Evolutionary conservation across 2,888 invertebrate species (phyloP).

Genomic region (Lithophane leautieri): DNA sequence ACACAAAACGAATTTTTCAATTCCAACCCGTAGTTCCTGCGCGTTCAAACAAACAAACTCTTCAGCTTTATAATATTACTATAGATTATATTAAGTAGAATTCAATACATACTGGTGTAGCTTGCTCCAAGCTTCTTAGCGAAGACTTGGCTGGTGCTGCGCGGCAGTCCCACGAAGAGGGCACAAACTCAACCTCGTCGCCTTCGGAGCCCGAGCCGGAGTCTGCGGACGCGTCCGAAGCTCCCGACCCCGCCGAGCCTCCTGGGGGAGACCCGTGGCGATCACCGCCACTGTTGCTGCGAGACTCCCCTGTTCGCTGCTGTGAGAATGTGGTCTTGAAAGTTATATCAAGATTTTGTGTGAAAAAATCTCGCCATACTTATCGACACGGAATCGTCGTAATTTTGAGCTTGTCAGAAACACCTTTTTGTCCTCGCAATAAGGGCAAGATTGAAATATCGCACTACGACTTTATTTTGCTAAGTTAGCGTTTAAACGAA

Average conservation of each 20-base stretch:
- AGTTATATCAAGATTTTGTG: not conserved
- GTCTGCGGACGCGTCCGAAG: conserved; percentile 74
- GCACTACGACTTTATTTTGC: not conserved
- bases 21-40: no score
- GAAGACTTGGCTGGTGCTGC: conserved; percentile 94
- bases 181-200: conserved; percentile 94
- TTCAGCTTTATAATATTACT: no score
- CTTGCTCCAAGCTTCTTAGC: conserved; percentile 85
- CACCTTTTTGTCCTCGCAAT: not conserved
- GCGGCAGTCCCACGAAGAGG: conserved; percentile 95
- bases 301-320: conserved; percentile 74
- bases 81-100: no score
- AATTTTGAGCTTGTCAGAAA: not conserved
- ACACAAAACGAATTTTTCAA: no score
- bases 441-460: not conserved
- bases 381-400: conserved; percentile 7
- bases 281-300: conserved; percentile 70
- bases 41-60: no score
- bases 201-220: conserved; percentile 88
- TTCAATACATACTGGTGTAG: conserved; percentile 74
- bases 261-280: conserved; percentile 53
- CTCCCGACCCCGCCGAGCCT: conserved; percentile 66
- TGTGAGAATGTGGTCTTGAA: conserved; percentile 41
- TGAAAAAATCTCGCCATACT: not conserved
- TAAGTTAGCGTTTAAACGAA: not conserved